Evolutionary conservation across 2,113 vertebrate genomes (phyloP).

Genomic region (Heterotilapia buettikoferi): DNA sequence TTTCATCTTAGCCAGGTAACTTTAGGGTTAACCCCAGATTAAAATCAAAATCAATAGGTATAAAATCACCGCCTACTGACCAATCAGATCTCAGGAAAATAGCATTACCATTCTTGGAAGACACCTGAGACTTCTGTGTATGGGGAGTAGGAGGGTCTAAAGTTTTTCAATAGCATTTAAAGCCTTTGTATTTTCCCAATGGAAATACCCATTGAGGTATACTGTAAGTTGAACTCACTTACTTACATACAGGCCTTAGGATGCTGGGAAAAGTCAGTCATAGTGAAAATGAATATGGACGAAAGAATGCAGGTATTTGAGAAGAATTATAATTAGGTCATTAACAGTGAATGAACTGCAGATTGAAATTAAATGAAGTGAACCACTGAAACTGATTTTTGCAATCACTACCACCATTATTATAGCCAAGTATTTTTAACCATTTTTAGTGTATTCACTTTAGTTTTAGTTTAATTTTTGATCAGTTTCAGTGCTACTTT

Average conservation of each 20-base stretch:
- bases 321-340: background rate
- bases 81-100: background rate
- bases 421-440: background rate
- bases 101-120: background rate
- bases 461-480: background rate
- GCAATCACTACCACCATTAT: background rate
- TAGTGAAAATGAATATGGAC: accelerated
- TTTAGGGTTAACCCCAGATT: background rate
- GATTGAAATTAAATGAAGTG: background rate
- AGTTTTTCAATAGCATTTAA: background rate
- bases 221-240: background rate
- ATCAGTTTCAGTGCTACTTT: background rate
- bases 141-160: background rate
- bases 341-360: background rate
- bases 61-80: background rate
- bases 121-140: background rate
- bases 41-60: background rate
- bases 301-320: background rate
- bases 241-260: background rate
- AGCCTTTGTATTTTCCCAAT: background rate
- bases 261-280: background rate
- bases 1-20: background rate
- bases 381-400: background rate
- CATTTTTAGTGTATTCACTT: background rate
- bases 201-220: background rate